These are phyloP conservation scores for Ormyrus rosae DNA, from an alignment of 2,888 invertebrate species.

Conservation along the genomic window DNA sequence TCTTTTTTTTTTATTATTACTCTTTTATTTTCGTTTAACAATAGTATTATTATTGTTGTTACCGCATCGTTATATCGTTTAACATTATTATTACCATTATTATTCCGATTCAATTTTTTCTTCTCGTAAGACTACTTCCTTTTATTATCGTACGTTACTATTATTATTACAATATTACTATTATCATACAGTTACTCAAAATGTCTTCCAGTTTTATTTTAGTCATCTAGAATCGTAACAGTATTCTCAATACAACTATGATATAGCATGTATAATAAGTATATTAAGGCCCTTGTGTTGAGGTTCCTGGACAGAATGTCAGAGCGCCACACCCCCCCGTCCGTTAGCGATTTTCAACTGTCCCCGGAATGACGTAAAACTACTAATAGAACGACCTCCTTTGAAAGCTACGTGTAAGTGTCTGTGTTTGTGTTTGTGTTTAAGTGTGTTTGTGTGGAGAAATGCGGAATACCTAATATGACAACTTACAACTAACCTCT, in stretches of 20 bases:
- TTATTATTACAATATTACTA: slow-evolving; percentile 56
- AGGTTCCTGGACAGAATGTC: slow-evolving; percentile 66
- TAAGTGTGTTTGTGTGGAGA: slow-evolving; percentile 17
- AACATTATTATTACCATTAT: slow-evolving; percentile 57
- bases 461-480: slow-evolving; percentile 43
- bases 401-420: slow-evolving; percentile 15
- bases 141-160: slow-evolving; percentile 50
- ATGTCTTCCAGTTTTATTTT: slow-evolving; percentile 41
- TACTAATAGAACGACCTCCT: slow-evolving; percentile 27
- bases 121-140: slow-evolving; percentile 34
- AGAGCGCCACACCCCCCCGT: slow-evolving; percentile 55
- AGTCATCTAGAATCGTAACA: slow-evolving; percentile 59
- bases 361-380: slow-evolving; percentile 55
- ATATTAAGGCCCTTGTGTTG: slow-evolving; percentile 71
- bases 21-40: slow-evolving; percentile 9
- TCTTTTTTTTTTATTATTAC: slow-evolving; percentile 8
- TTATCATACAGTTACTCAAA: slow-evolving; percentile 47
- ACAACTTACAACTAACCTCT: slow-evolving; percentile 51
- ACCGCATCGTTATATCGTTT: slow-evolving; percentile 52
- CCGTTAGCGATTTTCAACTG: slow-evolving; percentile 66
- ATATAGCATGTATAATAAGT: slow-evolving; percentile 66
- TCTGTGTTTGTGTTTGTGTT: not conserved
- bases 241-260: slow-evolving; percentile 58
- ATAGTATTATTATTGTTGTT: slow-evolving; percentile 54
- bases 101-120: slow-evolving; percentile 42